These are phyloP conservation scores for Pseudochromis fuscus DNA, from an alignment of 2,797 vertebrate species.

Conservation along the genomic window DNA sequence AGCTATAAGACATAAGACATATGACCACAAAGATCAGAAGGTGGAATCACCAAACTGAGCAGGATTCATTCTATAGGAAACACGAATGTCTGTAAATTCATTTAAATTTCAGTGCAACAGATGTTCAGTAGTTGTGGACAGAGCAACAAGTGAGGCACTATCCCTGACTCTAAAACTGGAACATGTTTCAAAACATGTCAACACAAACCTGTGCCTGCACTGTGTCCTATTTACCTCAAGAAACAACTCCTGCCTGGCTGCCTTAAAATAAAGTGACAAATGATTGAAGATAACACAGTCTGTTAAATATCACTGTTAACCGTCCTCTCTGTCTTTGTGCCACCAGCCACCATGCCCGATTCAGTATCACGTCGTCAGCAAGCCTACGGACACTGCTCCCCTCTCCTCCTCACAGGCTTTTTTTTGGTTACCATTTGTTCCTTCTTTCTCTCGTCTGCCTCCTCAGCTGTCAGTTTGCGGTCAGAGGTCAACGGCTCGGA, in stretches of 20 bases:
- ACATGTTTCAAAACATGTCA: conserved; percentile 27
- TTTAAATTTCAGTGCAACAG: no score
- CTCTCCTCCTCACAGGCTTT: conserved; percentile 35
- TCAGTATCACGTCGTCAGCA: conserved; percentile 59
- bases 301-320: conserved; percentile 44
- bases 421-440: conserved; percentile 72
- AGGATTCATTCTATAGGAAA: no score
- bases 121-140: no score
- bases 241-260: conserved; percentile 10
- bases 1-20: no score
- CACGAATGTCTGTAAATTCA: no score
- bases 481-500: conserved; percentile 76
- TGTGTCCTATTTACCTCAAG: conserved; percentile 27
- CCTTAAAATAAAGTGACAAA: conserved; percentile 9
- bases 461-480: conserved; percentile 78
- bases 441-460: conserved; percentile 60
- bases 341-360: conserved; percentile 16
- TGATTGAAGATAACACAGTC: conserved; percentile 46
- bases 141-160: no score
- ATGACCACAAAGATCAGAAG: no score
- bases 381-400: conserved; percentile 26
- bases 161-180: conserved; percentile 15
- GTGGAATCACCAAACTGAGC: no score
- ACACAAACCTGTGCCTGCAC: conserved; percentile 19
- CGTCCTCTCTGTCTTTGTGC: conserved; percentile 5